Evolutionary conservation across 2,888 invertebrate species (phyloP).

Genomic region (Antheraea assamensis): DNA sequence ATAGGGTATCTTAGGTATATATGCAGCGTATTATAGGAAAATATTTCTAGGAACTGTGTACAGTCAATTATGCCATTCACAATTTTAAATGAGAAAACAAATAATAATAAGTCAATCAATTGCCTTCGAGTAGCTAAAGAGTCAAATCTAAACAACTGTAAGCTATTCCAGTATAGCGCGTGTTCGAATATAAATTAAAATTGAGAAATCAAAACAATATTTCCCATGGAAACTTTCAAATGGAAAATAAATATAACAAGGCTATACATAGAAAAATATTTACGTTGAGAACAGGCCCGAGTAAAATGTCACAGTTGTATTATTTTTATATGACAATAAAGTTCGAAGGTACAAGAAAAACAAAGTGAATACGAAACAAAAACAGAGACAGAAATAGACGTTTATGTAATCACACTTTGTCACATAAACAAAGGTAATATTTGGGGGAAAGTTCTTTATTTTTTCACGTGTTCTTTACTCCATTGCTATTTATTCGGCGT

Average conservation of each 20-base stretch:
- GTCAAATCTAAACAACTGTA: no score
- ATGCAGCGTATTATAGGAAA: no score
- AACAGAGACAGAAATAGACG: slow-evolving; percentile 20
- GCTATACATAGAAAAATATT: slow-evolving; percentile 38
- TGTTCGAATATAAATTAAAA: no score
- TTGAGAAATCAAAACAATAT: no score
- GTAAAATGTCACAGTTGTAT: slow-evolving; percentile 36
- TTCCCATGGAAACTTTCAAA: not conserved
- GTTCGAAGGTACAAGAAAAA: slow-evolving; percentile 23
- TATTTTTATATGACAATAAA: slow-evolving; percentile 33
- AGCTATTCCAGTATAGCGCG: no score
- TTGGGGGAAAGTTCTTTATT: slow-evolving; percentile 18
- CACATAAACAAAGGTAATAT: slow-evolving; percentile 23
- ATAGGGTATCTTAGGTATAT: no score
- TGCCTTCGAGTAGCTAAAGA: no score
- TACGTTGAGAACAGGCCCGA: slow-evolving; percentile 39
- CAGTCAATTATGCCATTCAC: no score
- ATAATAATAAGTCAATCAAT: no score
- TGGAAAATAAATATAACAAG: slow-evolving; percentile 19
- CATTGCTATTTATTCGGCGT: slow-evolving; percentile 31
- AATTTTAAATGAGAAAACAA: no score
- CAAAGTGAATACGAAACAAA: slow-evolving; percentile 23
- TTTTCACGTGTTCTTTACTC: slow-evolving; percentile 15
- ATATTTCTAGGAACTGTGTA: no score
- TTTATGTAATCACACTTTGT: slow-evolving; percentile 25